Evolutionary conservation across 2,113 vertebrate genomes (phyloP).

Genomic region (Desmodus rotundus): DNA sequence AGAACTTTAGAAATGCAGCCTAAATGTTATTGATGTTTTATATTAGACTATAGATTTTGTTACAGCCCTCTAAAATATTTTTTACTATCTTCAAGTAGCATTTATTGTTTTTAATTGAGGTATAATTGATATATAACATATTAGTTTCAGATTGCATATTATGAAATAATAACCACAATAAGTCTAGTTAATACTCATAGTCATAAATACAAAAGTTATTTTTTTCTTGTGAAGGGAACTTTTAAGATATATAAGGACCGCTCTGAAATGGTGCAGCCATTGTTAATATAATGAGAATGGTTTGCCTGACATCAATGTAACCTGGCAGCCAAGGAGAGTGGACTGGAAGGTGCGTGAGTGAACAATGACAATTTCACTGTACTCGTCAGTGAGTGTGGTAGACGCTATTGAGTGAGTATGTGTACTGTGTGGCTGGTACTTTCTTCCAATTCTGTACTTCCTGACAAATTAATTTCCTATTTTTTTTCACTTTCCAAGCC

Average conservation of each 20-base stretch:
- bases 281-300: too few relatives aligned
- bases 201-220: not conserved
- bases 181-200: not conserved
- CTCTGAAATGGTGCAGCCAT: too few relatives aligned
- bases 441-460: not conserved
- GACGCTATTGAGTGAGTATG: too few relatives aligned
- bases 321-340: too few relatives aligned
- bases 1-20: not conserved
- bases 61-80: not conserved
- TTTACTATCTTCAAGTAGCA: not conserved
- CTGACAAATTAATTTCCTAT: not conserved
- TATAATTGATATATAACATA: not conserved
- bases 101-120: not conserved
- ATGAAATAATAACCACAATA: not conserved
- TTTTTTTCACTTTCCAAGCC: not conserved
- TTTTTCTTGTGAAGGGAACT: not conserved
- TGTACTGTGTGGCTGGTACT: too few relatives aligned
- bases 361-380: too few relatives aligned
- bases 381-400: too few relatives aligned
- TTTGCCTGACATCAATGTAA: too few relatives aligned
- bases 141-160: not conserved
- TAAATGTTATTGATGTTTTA: not conserved
- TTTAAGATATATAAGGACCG: not conserved
- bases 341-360: too few relatives aligned
- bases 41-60: not conserved